Evolutionary conservation across 2,888 invertebrate genomes (phyloP), one percentile per base, ranked within the genome.

Genomic region (Polylopha cassiicola): DNA sequence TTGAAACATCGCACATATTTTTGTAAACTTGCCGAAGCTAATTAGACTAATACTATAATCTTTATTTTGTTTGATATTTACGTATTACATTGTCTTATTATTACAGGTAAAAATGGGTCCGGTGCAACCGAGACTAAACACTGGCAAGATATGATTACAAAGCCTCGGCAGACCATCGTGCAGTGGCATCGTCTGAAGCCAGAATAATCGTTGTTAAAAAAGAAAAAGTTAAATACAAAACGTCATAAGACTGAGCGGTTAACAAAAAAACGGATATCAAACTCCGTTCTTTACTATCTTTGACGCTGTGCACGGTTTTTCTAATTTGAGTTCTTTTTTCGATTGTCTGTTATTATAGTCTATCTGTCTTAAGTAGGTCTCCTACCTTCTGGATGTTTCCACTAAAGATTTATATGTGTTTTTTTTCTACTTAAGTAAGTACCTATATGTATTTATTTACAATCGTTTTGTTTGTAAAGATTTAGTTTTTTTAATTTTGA

Each of bases 101-200:
- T 77, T 89, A n/a, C 86, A 95, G 95, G 95, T 39, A 95, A 95
- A 78, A 95, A 95, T 65, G 95, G 95, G 6, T 97, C 96, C 36
- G 98, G 98, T 1, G 97, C 97, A 9, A 92, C 95, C 38, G 98
- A 98, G 81, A 96, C 96, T 20, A 97, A 97, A 72, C 98, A 98
- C 77, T 98, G 98, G 98, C 97, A 97, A 66, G 98, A 98, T 71
- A 98, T 98, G 98, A 96, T 98, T 57, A 95, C 96, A 46, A 98
- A 98, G 82, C 97, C 97, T 11, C 88, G 97, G 53, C 97, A 98
- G 85, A 95, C 95, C 59, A 95, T 97, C 62, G 94, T 97, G 30
- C 97, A 97, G 74, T 98, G 98, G 98, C 98, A 98, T 86, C 92
- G 97, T 74, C 89, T 98, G 68, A 98, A 98, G 77, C 95, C 95